Conservation (phyloP, 2,888 invertebrate genomes). For the Phyllotreta cruciferae region DNA sequence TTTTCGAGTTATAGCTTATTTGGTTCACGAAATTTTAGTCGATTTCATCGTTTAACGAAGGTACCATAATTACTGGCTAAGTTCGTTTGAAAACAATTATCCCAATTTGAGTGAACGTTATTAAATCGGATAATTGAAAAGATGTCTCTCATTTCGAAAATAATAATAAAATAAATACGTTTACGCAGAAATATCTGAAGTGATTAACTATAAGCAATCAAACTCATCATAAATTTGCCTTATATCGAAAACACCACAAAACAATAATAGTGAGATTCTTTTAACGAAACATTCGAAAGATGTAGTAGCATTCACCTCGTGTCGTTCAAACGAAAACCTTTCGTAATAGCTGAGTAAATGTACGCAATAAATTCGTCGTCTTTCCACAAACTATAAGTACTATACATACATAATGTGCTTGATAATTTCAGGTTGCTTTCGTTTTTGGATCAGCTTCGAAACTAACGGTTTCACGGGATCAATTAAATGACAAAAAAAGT, state of each 20-base stretch:
- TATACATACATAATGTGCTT: not conserved
- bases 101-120: too few relatives aligned
- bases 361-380: too few relatives aligned
- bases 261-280: constrained; percentile 8
- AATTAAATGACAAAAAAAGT: constrained; percentile 12
- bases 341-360: too few relatives aligned
- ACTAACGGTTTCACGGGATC: not conserved
- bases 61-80: too few relatives aligned
- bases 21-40: too few relatives aligned
- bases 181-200: constrained; percentile 11
- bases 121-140: not conserved
- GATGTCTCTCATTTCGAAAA: not conserved
- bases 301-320: constrained; percentile 11
- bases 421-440: constrained; percentile 5
- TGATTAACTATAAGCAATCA: constrained; percentile 19
- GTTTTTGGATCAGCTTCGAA: too few relatives aligned
- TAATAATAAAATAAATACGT: not conserved
- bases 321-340: constrained; percentile 3
- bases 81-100: too few relatives aligned
- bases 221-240: constrained; percentile 15
- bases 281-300: not conserved
- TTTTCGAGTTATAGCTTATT: too few relatives aligned
- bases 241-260: constrained; percentile 14
- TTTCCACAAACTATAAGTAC: too few relatives aligned
- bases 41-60: too few relatives aligned